Evolutionary conservation across 2,113 vertebrate genomes (phyloP).

Genomic region (Lepus americanus): DNA sequence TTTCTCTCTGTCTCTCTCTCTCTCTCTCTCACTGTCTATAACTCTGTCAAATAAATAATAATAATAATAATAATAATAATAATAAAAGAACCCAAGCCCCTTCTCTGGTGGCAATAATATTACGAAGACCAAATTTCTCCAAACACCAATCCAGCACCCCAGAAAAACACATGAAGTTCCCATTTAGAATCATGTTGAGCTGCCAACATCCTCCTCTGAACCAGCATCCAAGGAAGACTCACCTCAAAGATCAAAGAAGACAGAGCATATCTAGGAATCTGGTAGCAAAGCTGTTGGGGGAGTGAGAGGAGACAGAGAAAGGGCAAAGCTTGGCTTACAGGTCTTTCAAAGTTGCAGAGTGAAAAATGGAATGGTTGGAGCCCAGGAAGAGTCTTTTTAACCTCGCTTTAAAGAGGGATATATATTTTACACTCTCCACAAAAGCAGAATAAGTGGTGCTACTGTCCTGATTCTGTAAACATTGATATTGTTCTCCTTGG

Average conservation of each 20-base stretch:
- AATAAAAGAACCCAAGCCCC: no score
- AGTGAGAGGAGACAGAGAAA: not conserved
- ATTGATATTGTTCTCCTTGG: fast-evolving
- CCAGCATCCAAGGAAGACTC: not conserved
- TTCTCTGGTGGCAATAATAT: not conserved
- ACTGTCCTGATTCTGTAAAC: not conserved
- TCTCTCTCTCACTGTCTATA: no score
- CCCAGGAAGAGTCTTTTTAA: not conserved
- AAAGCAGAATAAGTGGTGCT: not conserved
- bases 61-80: no score
- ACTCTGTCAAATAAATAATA: no score
- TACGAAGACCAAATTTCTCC: not conserved
- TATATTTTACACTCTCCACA: not conserved
- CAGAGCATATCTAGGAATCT: not conserved
- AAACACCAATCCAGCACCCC: not conserved
- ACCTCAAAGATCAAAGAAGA: not conserved
- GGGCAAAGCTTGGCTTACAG: not conserved
- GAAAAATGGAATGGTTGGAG: not conserved
- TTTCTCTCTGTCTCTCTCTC: no score
- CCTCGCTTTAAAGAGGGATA: not conserved
- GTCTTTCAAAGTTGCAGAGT: not conserved
- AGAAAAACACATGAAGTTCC: not conserved
- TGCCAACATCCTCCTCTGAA: not conserved
- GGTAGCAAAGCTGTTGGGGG: not conserved
- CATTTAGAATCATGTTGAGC: not conserved